Evolutionary conservation across 2,113 vertebrate genomes (phyloP), one percentile per base, ranked within the genome.

Genomic region (Caretta caretta): DNA sequence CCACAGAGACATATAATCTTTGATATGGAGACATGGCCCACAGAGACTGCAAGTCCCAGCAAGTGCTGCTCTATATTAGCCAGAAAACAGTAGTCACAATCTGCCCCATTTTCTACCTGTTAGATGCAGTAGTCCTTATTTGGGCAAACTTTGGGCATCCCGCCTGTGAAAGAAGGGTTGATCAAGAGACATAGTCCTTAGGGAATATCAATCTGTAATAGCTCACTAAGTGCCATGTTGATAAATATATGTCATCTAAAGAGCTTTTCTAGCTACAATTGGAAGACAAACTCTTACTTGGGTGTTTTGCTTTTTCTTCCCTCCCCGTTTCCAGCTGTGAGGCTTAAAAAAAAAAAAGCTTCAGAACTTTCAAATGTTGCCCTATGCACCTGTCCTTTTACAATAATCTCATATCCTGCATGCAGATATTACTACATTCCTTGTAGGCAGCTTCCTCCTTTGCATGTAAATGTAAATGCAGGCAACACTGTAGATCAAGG

Each of bases 151-250:
- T 2, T 3, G 72, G 89, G 27, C 80, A 35, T 35, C 24, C 42
- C 8, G 54, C 81, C 54, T 38, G 29, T 16, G 82, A 84, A 88
- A 80, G 82, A 86, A 89, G 62, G 29, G n/a, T 6, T 48, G 72
- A 31, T 65, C 88, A 75, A 81, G 90, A 95, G 79, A 54, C 93
- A 88, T 29, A 78, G 53, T 50, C 16, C 10, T 79, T 88, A 46
- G 54, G 83, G n/a, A 88, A 69, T 8, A 88, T 38, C 90, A 72
- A 49, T 14, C 88, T 88, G 27, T 19, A 79, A 80, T 2, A 91
- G 88, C 91, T 97, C 96, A 96, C 96, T 7, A 98, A 97, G 95
- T 97, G 96, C 96, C 96, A 94, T 22, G 95, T 84, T 72, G 82
- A 89, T 83, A 84, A 89, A 76, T 35, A 75, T 12, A 20, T 80